phyloP scores from a whole-genome alignment of 2,113 vertebrate genomes.

The Calonectris borealis region DNA sequence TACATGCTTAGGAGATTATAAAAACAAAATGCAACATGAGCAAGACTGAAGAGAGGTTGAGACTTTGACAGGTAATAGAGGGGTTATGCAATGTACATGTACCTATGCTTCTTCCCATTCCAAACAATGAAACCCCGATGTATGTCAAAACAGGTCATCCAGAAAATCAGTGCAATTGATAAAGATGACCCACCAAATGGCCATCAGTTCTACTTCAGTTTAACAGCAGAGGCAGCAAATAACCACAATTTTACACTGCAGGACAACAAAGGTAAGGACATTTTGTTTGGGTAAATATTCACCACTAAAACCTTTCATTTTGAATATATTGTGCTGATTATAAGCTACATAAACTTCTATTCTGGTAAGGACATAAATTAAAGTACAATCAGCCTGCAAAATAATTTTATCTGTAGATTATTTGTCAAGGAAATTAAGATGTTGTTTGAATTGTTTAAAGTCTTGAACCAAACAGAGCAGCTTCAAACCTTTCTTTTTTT shows the following conservation, averaged over 20 bases:
- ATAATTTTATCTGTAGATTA: conserved; percentile 60
- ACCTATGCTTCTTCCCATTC: background rate
- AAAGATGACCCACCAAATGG: conserved; percentile 90
- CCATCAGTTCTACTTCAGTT: conserved; percentile 90
- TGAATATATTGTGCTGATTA: background rate
- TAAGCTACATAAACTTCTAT: background rate
- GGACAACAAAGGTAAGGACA: conserved; percentile 90
- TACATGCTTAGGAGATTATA: background rate
- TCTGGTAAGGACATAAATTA: conserved; percentile 45
- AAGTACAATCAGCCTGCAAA: conserved; percentile 1
- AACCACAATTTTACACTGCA: conserved; percentile 93
- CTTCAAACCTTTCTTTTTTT: background rate
- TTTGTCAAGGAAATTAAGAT: conserved; percentile 49
- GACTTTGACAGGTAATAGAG: background rate
- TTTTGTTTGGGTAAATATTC: background rate
- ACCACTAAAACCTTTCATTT: background rate
- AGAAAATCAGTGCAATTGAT: conserved; percentile 94
- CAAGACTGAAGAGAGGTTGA: background rate
- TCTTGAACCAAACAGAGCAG: conserved; percentile 10
- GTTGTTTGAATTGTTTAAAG: conserved; percentile 52
- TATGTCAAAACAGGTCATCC: conserved; percentile 84
- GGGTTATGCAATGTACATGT: background rate
- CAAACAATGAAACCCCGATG: background rate
- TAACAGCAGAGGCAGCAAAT: conserved; percentile 80
- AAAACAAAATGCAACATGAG: background rate